Percentiles rank a stretch among this genome's conserved stretches.
Evolutionary conservation across 2,113 vertebrate species (phyloP).

Genomic region (Peromyscus polionotus): DNA sequence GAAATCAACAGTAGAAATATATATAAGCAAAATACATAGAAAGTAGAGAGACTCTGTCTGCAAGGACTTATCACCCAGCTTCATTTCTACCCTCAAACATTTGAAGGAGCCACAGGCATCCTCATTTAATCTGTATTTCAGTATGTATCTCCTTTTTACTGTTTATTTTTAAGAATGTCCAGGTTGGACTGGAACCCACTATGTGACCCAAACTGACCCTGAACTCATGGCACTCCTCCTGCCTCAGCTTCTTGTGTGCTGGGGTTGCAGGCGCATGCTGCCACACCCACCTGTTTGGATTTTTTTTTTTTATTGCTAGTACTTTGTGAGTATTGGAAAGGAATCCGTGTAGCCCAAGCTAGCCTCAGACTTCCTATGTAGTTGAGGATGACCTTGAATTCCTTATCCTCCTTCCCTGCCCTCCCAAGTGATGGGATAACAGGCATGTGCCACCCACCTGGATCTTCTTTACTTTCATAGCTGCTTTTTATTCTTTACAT

Average conservation of each 20-base stretch:
- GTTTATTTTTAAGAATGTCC: not conserved
- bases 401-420: not conserved
- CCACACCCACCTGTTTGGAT: not conserved
- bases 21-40: conserved; percentile 1
- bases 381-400: not conserved
- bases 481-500: not conserved
- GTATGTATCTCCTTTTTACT: not conserved
- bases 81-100: not conserved
- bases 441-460: not conserved
- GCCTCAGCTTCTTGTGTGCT: not conserved
- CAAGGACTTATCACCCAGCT: not conserved
- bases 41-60: not conserved
- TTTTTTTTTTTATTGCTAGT: not conserved
- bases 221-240: not conserved
- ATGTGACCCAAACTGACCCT: not conserved
- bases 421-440: not conserved
- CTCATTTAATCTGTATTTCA: not conserved
- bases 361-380: not conserved
- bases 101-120: not conserved
- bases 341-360: not conserved
- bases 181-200: not conserved
- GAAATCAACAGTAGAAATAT: conserved; percentile 36
- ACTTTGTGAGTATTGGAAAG: not conserved
- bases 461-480: not conserved
- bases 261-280: too few relatives aligned